These are phyloP conservation scores for Drosophila dunni DNA, from an alignment of 1,140 invertebrate species.

Conservation along the genomic window DNA sequence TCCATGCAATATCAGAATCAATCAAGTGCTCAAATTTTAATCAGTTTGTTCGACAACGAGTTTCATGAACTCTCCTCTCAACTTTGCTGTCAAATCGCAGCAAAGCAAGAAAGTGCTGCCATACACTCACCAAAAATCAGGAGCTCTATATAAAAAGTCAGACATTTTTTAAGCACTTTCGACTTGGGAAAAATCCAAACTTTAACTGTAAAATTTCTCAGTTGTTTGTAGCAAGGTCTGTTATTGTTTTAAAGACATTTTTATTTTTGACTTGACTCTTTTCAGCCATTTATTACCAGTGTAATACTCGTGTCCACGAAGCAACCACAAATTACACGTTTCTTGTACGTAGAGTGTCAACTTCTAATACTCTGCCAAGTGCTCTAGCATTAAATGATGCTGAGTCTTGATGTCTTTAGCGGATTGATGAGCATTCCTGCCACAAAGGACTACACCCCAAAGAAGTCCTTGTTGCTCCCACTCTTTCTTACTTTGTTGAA, in stretches of 20 bases:
- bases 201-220: no score
- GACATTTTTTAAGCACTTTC: no score
- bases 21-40: conserved; percentile 79
- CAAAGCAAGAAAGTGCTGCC: conserved; percentile 9
- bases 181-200: no score
- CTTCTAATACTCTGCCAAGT: conserved; percentile 1
- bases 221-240: no score
- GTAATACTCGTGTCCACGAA: conserved; percentile 23
- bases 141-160: no score
- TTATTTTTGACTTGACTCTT: no score
- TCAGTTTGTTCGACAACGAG: conserved; percentile 67
- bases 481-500: conserved; percentile 55
- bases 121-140: background rate
- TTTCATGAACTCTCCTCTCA: conserved; percentile 61
- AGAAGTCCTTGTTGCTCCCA: conserved; percentile 31
- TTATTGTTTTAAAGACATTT: no score
- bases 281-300: no score
- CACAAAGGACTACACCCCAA: conserved; percentile 31
- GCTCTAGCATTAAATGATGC: conserved; percentile 29
- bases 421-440: conserved; percentile 70
- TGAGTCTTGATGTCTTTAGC: conserved; percentile 76
- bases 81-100: conserved; percentile 64
- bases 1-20: conserved; percentile 65
- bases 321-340: conserved; percentile 69
- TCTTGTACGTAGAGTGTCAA: conserved; percentile 18